Evolutionary conservation across 2,888 invertebrate genomes (phyloP).

Genomic region (Hydropsyche betteni): DNA sequence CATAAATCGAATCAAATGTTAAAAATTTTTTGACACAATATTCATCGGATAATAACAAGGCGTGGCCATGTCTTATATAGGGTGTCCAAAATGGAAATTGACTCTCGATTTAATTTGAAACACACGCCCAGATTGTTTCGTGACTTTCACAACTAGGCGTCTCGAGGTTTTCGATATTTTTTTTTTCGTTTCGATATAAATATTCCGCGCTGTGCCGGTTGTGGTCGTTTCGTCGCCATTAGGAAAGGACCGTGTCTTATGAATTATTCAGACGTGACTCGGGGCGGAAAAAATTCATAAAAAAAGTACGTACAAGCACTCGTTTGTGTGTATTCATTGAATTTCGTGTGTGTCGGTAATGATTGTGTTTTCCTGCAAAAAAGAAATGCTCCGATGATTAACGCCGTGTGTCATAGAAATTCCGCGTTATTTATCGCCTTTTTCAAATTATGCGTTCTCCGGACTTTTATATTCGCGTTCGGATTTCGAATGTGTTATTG

Average conservation of each 20-base stretch:
- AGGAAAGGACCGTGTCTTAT: conserved; percentile 30
- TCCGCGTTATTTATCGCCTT: no score
- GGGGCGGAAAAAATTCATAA: conserved; percentile 19
- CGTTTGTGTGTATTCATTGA: neutral
- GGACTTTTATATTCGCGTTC: neutral
- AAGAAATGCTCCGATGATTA: neutral
- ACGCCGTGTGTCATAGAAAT: no score
- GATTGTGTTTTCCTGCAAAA: neutral
- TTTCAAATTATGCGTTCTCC: no score
- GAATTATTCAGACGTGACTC: conserved; percentile 35
- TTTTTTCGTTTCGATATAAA: neutral
- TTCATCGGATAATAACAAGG: no score
- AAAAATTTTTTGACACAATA: no score
- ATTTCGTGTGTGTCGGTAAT: neutral
- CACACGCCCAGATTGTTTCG: conserved; percentile 41
- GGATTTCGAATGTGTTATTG: neutral
- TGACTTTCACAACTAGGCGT: conserved; percentile 37
- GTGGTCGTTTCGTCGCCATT: conserved; percentile 19
- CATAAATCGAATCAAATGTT: no score
- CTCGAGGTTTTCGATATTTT: conserved; percentile 4
- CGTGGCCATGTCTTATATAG: no score
- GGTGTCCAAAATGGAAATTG: conserved; percentile 33
- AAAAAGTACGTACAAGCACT: neutral
- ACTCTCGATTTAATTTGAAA: conserved; percentile 38
- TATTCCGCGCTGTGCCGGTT: conserved; percentile 8